A percentile compares a stretch with the other conserved stretches of the same genome.
phyloP scores from a whole-genome alignment of 1,140 invertebrate genomes.

The Danaus melanippus region DNA sequence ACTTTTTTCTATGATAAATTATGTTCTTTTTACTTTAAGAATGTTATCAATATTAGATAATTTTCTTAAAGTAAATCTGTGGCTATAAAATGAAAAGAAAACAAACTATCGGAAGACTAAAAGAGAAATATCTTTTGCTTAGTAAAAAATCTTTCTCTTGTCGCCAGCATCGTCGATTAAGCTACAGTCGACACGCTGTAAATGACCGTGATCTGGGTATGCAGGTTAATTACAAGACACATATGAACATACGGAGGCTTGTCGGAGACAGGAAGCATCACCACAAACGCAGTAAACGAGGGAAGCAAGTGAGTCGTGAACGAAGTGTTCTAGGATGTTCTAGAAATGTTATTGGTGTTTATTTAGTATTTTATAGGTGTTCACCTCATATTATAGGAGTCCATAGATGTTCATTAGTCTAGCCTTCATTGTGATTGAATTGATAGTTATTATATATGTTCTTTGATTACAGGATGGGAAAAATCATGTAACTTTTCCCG shows the following conservation, averaged over 20 bases:
- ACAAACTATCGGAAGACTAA: background rate
- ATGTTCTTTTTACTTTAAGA: constrained; percentile 7
- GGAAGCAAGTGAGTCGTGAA: constrained; percentile 75
- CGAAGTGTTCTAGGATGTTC: background rate
- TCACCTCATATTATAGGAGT: too few relatives aligned
- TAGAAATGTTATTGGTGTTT: too few relatives aligned
- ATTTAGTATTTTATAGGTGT: too few relatives aligned
- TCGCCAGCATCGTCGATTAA: constrained; percentile 85
- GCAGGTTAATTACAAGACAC: constrained; percentile 91
- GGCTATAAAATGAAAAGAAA: too few relatives aligned
- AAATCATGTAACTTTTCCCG: constrained; percentile 89
- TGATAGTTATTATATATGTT: constrained; percentile 8
- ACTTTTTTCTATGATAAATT: background rate
- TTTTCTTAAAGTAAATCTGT: background rate
- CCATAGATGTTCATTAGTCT: too few relatives aligned
- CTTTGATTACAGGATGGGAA: constrained; percentile 79
- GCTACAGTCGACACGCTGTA: constrained; percentile 92
- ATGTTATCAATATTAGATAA: background rate
- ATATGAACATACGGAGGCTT: constrained; percentile 90
- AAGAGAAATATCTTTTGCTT: constrained; percentile 7
- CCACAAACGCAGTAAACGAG: constrained; percentile 85
- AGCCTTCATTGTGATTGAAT: background rate
- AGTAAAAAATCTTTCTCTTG: background rate
- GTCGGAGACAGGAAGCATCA: constrained; percentile 88
- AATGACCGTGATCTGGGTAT: constrained; percentile 89